Evolutionary conservation across 2,797 vertebrate species (phyloP).

Genomic region (Poliocrania exsul): DNA sequence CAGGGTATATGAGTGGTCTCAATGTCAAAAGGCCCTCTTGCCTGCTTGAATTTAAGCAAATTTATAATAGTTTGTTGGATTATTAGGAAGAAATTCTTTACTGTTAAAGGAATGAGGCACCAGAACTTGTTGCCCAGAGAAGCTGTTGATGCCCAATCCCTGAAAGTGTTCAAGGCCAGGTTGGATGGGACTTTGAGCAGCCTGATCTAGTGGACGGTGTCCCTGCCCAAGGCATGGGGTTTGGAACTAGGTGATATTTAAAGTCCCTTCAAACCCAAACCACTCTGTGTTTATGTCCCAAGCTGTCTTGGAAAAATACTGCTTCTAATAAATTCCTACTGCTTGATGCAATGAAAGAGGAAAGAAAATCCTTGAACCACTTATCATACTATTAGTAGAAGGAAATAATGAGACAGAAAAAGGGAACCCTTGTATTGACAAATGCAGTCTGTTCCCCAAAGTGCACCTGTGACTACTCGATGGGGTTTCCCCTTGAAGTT

Average conservation of each 20-base stretch:
- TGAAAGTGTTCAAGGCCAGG: neutral
- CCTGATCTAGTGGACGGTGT: neutral
- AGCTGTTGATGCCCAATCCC: accelerated
- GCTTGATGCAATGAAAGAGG: neutral
- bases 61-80: neutral
- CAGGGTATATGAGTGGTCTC: neutral
- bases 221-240: neutral
- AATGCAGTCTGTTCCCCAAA: neutral
- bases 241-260: neutral
- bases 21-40: neutral
- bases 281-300: neutral
- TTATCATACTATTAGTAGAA: neutral
- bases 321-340: neutral
- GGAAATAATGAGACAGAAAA: neutral
- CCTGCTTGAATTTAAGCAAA: neutral
- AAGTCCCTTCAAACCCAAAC: neutral
- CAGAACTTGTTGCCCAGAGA: neutral
- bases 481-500: no score
- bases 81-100: neutral
- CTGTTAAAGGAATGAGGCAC: neutral
- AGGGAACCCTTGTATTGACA: neutral
- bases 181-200: neutral
- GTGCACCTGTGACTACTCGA: accelerated
- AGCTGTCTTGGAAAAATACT: neutral
- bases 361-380: neutral